Conservation (phyloP, 2,113 vertebrate species). For the Pogona vitticeps region DNA sequence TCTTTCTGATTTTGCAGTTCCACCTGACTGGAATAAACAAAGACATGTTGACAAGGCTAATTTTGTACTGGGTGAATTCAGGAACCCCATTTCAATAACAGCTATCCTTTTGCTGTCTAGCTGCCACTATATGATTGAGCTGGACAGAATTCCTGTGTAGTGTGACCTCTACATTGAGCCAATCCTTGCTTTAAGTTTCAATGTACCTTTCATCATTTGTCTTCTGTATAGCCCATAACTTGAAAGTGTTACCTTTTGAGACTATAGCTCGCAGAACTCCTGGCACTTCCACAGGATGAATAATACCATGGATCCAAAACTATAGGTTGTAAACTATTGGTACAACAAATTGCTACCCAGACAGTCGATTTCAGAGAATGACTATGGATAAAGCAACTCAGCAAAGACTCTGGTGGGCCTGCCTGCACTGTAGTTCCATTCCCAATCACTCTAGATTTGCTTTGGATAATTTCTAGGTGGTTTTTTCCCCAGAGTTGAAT, state of each 20-base stretch:
- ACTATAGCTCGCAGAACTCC: not conserved
- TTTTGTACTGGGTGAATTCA: constrained; percentile 4
- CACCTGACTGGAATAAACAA: not conserved
- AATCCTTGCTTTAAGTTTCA: not conserved
- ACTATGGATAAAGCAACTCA: not conserved
- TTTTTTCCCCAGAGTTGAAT: too few relatives aligned
- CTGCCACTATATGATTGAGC: not conserved
- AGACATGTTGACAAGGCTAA: not conserved
- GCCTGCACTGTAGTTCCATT: too few relatives aligned
- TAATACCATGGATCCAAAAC: too few relatives aligned
- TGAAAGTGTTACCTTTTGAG: not conserved
- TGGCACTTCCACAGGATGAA: too few relatives aligned
- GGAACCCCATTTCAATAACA: too few relatives aligned
- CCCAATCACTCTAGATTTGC: too few relatives aligned
- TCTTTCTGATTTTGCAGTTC: not conserved
- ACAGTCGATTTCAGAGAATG: not conserved
- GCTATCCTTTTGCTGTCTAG: not conserved
- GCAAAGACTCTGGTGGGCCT: too few relatives aligned
- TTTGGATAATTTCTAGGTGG: too few relatives aligned
- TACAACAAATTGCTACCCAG: not conserved
- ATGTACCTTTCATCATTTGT: not conserved
- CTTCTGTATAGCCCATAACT: not conserved
- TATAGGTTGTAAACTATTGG: too few relatives aligned
- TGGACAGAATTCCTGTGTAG: not conserved
- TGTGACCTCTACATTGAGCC: not conserved